A percentile compares a stretch with the other conserved stretches of the same genome.
Conservation (phyloP, 1,140 invertebrate species). For the Heliconius nattereri region DNA sequence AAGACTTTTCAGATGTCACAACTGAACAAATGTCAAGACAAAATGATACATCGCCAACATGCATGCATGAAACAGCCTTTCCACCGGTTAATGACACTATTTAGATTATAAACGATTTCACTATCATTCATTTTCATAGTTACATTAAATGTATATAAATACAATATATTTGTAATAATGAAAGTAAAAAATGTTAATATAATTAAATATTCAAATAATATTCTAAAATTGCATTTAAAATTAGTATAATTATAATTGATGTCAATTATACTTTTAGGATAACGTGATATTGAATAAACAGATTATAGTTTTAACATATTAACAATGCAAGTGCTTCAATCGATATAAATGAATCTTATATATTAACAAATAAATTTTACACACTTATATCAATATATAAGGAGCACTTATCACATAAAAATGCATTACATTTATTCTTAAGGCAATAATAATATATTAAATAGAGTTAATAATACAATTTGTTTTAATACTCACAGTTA, state of each 20-base stretch:
- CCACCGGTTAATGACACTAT: slow-evolving; percentile 76
- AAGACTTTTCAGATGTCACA: slow-evolving; percentile 58
- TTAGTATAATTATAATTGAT: not conserved
- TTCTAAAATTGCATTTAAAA: slow-evolving; percentile 45
- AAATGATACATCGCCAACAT: slow-evolving; percentile 55
- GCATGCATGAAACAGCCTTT: slow-evolving; percentile 63
- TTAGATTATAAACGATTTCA: slow-evolving; percentile 57
- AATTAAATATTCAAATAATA: not conserved
- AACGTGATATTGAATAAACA: not conserved
- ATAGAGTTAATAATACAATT: slow-evolving; percentile 26
- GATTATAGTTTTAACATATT: slow-evolving; percentile 34
- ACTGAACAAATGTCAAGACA: slow-evolving; percentile 65
- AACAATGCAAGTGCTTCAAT: slow-evolving; percentile 17
- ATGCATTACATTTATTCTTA: slow-evolving; percentile 7
- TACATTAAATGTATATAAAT: slow-evolving; percentile 33
- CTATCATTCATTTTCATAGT: slow-evolving; percentile 55
- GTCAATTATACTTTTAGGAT: not conserved
- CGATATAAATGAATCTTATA: not conserved
- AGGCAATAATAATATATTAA: slow-evolving; percentile 22
- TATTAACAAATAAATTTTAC: not conserved
- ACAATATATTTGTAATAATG: not conserved
- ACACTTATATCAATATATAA: not conserved
- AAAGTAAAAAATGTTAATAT: not conserved
- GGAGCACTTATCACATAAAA: slow-evolving; percentile 3
- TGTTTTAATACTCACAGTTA: slow-evolving; percentile 36